A percentile compares a stretch with the other conserved stretches of the same genome.
These are phyloP conservation scores for Motacilla alba DNA, from an alignment of 2,113 vertebrate genomes.

Conservation along the genomic window DNA sequence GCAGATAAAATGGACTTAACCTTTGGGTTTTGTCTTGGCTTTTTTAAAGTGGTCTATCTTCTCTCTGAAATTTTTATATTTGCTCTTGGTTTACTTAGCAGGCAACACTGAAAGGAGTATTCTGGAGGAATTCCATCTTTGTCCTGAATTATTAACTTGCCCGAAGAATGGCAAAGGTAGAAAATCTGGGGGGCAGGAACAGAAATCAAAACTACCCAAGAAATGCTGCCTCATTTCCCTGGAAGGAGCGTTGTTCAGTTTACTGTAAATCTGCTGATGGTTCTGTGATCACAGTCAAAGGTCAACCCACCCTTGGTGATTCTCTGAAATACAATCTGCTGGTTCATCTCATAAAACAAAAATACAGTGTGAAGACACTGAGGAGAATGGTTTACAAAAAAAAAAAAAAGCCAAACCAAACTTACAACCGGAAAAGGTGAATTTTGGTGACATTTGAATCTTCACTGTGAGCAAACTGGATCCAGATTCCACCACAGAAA, in stretches of 20 bases:
- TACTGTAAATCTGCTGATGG: background rate
- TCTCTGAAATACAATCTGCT: background rate
- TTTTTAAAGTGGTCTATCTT: background rate
- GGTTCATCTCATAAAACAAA: background rate
- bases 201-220: background rate
- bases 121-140: background rate
- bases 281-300: background rate
- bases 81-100: background rate
- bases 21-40: background rate
- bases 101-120: background rate
- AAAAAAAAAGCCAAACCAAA: too few species aligned
- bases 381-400: background rate
- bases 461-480: background rate
- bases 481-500: background rate
- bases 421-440: accelerated
- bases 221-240: background rate
- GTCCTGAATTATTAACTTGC: background rate
- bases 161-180: background rate
- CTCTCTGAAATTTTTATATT: background rate
- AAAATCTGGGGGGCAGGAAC: background rate
- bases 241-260: accelerated
- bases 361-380: background rate
- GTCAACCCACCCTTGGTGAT: background rate
- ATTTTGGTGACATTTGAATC: background rate
- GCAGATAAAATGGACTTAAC: background rate